Conservation (phyloP, 2,113 vertebrate species). For the Leucosticte australis region DNA sequence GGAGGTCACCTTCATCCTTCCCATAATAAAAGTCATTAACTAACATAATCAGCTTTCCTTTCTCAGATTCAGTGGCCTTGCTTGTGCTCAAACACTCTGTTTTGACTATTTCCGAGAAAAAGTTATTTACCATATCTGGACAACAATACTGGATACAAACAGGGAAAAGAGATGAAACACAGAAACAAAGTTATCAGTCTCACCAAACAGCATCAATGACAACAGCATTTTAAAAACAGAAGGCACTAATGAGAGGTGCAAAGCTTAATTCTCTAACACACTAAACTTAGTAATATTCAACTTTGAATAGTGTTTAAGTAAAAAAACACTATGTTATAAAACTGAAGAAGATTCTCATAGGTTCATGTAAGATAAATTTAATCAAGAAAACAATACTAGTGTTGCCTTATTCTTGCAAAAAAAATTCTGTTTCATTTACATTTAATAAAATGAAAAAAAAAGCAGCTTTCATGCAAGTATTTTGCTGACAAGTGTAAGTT, state of each 20-base stretch:
- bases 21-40: conserved; percentile 98
- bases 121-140: conserved; percentile 75
- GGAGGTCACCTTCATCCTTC: conserved; percentile 83
- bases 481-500: neutral
- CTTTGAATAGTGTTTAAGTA: neutral
- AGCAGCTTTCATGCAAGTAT: neutral
- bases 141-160: conserved; percentile 80
- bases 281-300: neutral
- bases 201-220: neutral
- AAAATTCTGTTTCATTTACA: neutral
- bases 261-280: neutral
- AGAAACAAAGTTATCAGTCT: neutral
- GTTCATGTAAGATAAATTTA: neutral
- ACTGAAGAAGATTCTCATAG: neutral
- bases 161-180: neutral
- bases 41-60: conserved; percentile 95
- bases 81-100: conserved; percentile 47
- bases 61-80: conserved; percentile 73
- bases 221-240: neutral
- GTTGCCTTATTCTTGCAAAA: neutral
- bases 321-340: neutral
- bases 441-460: neutral
- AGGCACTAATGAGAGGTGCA: neutral
- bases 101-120: conserved; percentile 62
- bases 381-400: neutral